These are phyloP conservation scores for Sarcophilus harrisii DNA, from an alignment of 2,797 vertebrate genomes.

Conservation along the genomic window DNA sequence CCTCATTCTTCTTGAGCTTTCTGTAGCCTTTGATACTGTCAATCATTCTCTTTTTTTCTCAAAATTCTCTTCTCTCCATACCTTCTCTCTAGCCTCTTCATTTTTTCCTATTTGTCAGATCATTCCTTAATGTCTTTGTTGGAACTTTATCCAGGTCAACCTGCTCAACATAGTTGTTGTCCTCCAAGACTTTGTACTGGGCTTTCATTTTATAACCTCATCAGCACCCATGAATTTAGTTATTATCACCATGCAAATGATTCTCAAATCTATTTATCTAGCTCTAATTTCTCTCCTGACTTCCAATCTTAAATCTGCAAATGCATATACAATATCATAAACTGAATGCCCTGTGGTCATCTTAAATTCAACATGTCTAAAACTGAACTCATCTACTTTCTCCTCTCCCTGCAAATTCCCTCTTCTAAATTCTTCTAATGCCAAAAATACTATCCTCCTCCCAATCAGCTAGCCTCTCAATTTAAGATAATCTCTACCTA, in stretches of 20 bases:
- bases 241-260: too few species aligned
- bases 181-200: background rate
- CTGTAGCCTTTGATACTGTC: background rate
- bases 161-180: background rate
- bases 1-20: background rate
- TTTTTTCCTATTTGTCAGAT: background rate
- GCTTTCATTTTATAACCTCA: background rate
- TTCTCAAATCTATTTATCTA: background rate
- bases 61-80: background rate
- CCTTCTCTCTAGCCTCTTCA: background rate
- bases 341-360: background rate
- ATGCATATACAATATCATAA: background rate
- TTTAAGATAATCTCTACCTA: background rate
- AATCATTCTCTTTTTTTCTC: background rate
- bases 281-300: background rate
- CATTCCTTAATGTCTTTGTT: background rate
- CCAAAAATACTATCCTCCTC: background rate
- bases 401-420: background rate
- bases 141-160: background rate
- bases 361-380: background rate
- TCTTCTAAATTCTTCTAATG: slow-evolving; percentile 2
- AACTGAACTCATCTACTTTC: background rate
- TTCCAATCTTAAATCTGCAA: background rate
- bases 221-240: background rate
- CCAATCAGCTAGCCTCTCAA: background rate